Evolutionary conservation across 2,113 vertebrate genomes (phyloP), one percentile per base, ranked within the genome.

Genomic region (Pedetes capensis): DNA sequence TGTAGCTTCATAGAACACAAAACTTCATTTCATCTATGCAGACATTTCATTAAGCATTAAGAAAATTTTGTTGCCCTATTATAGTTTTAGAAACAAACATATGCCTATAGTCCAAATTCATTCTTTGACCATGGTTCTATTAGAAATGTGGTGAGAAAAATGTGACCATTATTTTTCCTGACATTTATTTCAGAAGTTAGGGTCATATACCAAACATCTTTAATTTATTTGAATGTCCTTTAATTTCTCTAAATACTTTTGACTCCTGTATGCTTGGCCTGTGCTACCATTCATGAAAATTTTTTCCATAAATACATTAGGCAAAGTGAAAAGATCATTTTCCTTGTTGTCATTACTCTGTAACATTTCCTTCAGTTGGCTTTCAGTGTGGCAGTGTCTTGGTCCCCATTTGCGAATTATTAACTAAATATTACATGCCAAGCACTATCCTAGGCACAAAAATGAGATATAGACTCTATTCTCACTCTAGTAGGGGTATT

Each of bases 191-290:
- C n/a, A 80, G 71, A 94, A 37, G 6, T 55, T 71, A 80, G 34
- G 37, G 37, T 79, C 47, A 76, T 23, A 53, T 68, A 81, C 8
- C 63, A 66, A 95, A 91, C 27, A 89, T 18, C 18, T 23, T 82
- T 69, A 84, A 72, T 86, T 94, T 87, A 78, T 63, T 94, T 87
- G 18, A 83, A 87, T 82, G n/a, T 89, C 39, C 34, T 80, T 93
- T 92, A 93, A 87, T 94, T 93, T 95, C 49, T 84, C 8, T 82
- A 84, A 59, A 66, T 87, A 83, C 32, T 80, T 93, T 44, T 68
- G 23, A 90, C 13, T 55, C 32, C 14, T 47, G 0, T 44, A 47
- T 91, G 49, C 13, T 91, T 68, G 14, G 47, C 39, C 51, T 71
- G 0, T 75, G 27, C 27, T 82, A 42, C 16, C 82, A 84, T 96